Base-by-base conservation (phyloP, 2,888 invertebrate species). In the Pemphredon lugubris region DNA sequence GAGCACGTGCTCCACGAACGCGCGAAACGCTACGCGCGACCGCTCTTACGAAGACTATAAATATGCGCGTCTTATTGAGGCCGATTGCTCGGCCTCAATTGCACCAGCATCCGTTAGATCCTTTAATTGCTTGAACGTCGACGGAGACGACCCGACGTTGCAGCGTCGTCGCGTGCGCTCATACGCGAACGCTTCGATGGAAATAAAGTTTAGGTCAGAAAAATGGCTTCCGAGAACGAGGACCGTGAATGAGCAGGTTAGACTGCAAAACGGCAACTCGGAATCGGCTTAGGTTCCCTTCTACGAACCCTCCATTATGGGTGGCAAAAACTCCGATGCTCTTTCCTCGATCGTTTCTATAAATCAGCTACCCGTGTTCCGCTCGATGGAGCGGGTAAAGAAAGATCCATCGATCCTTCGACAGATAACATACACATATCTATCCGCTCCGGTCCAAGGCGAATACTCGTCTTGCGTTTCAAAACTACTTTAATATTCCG, bases 51-150 rank as follows among this genome's bases (percentile, higher is more conserved):
- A 30, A 9, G 30, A n/a, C n/a, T 26, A 7, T 5, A 26, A 26
- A 26, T 26, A 26, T 23, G 11, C 54, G 34, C 40, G 34, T 26
- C 55, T 42, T 57, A 65, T 70, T 64, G 57, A 60, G 65, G 59
- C n/a, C 40, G 51, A 32, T 48, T 67, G 58, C 67, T 73, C 67
- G 70, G 61, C 77, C 63, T 39, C 61, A 73, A 77, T 77, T 77
- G 77, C 58, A 60, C 13, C 6, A n/a, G n/a, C n/a, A n/a, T n/a
- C n/a, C n/a, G n/a, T n/a, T n/a, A 44, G 16, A 57, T 44, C 37
- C 26, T 42, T 47, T 65, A 65, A 73, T 71, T 65, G 44, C 23
- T 16, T 51, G 50, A 64, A 37, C 32, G 5, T 13, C n/a, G 30
- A 42, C 18, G 21, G 34, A 47, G 39, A 26, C 4, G 13, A 9